phyloP scores from a whole-genome alignment of 2,888 invertebrate genomes.

The Calameuta idolon region DNA sequence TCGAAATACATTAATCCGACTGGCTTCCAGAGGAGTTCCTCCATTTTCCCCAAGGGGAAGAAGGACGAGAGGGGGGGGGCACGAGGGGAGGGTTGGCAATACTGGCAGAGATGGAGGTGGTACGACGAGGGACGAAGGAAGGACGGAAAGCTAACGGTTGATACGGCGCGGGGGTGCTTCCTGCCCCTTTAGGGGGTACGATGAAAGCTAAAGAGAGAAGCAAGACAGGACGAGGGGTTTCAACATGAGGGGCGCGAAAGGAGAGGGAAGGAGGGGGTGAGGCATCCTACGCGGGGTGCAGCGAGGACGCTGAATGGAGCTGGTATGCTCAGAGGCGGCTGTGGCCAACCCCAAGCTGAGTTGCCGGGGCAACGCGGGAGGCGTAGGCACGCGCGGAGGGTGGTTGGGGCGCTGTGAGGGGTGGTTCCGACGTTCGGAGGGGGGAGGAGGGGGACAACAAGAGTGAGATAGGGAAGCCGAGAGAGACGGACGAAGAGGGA shows the following conservation, averaged over 20 bases:
- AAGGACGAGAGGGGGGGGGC: slow-evolving; percentile 27
- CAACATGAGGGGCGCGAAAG: neutral
- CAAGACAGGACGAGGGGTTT: slow-evolving; percentile 5
- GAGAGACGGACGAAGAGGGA: slow-evolving; percentile 18
- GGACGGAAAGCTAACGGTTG: no score
- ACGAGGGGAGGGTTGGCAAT: slow-evolving; percentile 21
- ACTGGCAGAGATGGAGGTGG: slow-evolving; percentile 27
- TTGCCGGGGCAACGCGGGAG: slow-evolving; percentile 64
- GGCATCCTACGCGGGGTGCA: slow-evolving; percentile 30
- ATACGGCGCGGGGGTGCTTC: slow-evolving; percentile 22
- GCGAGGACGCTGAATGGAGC: slow-evolving; percentile 60
- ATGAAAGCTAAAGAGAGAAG: slow-evolving; percentile 6
- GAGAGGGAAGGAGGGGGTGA: neutral
- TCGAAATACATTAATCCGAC: slow-evolving; percentile 54
- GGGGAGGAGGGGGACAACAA: slow-evolving; percentile 31
- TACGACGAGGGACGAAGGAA: no score
- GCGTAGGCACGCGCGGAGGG: slow-evolving; percentile 48
- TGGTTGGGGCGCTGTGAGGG: slow-evolving; percentile 25
- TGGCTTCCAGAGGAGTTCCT: slow-evolving; percentile 45
- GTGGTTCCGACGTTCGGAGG: slow-evolving; percentile 37
- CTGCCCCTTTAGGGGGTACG: neutral
- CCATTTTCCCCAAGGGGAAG: slow-evolving; percentile 27
- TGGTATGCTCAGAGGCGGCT: slow-evolving; percentile 57
- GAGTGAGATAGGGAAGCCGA: slow-evolving; percentile 37
- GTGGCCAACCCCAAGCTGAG: slow-evolving; percentile 63